Base-by-base conservation (phyloP, 2,113 vertebrate genomes). In the Grus americana region DNA sequence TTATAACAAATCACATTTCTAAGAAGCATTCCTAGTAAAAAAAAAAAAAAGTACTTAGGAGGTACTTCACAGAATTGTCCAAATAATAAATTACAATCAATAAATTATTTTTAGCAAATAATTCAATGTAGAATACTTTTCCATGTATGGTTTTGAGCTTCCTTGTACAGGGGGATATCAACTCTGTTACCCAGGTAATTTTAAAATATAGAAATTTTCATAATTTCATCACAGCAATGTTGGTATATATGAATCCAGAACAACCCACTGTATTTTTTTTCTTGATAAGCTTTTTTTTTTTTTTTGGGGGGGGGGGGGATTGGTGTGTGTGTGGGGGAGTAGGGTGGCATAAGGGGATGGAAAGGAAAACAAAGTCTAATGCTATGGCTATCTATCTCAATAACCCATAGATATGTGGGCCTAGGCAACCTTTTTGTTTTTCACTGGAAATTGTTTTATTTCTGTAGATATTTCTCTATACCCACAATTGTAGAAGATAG, bases 311-410 rank as follows among this genome's bases (percentile, higher is more conserved):
- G 15, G 44, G 42, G 42, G 42, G 42, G 36, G 36, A 15, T 44
- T 14, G 44, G 44, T 16, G 44, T 38, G 44, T 16, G 44, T 16
- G 44, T 6, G 13, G 15, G 44, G 13, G 44, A 13, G 44, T 44
- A 16, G 44, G 3, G 2, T 29, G 4, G 2, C 7, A 62, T 58
- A 46, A 5, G 1, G 1, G 11, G 2, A 12, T 54, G 24, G 24
- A 84, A 88, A 46, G 6, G 11, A 78, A 84, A 86, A 36, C 10
- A 63, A 50, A 76, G 4, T 74, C 32, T 91, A 16, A 55, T 47
- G 7, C 1, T 82, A 26, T 34, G 7, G 24, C 2, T 88, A 3
- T 38, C 2, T 88, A 3, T 38, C 20, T 47, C 29, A 82, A n/a
- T 63, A 67, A 24, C 5, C 6, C 3, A 15, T 12, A 47, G 15